These are phyloP conservation scores for Isotomurus palustris DNA, from an alignment of 2,888 invertebrate species.

Conservation along the genomic window DNA sequence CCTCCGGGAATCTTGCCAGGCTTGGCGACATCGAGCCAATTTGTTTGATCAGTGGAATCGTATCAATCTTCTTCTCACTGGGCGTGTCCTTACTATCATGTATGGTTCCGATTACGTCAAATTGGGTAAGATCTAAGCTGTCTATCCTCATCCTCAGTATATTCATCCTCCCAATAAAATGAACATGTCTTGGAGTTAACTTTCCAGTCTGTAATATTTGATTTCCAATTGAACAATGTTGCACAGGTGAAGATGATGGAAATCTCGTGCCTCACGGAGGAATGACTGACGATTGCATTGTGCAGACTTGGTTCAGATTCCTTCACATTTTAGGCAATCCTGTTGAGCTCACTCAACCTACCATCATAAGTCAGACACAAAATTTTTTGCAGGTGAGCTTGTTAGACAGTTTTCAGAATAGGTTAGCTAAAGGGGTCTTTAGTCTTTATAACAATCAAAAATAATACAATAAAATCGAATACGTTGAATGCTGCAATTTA, in stretches of 20 bases:
- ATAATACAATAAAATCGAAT: too few relatives aligned
- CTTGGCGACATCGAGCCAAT: slow-evolving; percentile 91
- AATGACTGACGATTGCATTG: slow-evolving; percentile 83
- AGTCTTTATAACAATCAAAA: too few relatives aligned
- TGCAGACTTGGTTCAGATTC: slow-evolving; percentile 94
- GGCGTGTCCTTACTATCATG: slow-evolving; percentile 76
- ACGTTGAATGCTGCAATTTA: slow-evolving; percentile 3
- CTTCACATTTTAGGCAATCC: slow-evolving; percentile 92
- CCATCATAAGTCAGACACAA: slow-evolving; percentile 66
- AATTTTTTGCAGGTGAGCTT: slow-evolving; percentile 61
- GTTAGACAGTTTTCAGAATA: too few relatives aligned
- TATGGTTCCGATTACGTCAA: slow-evolving; percentile 63
- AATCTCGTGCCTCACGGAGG: slow-evolving; percentile 73
- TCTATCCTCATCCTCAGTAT: too few relatives aligned
- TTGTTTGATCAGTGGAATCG: slow-evolving; percentile 93
- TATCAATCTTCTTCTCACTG: slow-evolving; percentile 82
- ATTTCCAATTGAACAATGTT: background rate
- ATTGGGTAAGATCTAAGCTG: slow-evolving; percentile 39
- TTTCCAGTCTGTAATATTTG: too few relatives aligned
- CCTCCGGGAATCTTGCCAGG: slow-evolving; percentile 81
- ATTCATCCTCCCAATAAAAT: too few relatives aligned
- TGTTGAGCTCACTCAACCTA: slow-evolving; percentile 81
- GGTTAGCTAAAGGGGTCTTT: too few relatives aligned
- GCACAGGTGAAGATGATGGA: slow-evolving; percentile 75
- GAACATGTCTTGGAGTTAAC: too few relatives aligned